Evolutionary conservation across 2,113 vertebrate species (phyloP).

Genomic region (Zapornia atra): DNA sequence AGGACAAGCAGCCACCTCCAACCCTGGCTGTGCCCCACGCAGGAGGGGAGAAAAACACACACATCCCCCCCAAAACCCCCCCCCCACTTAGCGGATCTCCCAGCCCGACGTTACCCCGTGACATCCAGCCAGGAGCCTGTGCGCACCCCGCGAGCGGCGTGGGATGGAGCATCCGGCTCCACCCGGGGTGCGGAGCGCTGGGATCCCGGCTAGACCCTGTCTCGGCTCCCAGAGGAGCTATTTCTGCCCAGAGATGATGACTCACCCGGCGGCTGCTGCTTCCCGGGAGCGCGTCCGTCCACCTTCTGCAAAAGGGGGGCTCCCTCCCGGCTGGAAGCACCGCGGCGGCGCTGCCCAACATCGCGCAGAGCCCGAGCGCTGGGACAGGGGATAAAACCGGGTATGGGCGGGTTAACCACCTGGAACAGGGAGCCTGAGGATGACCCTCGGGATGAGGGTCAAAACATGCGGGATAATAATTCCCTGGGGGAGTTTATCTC

Average conservation of each 20-base stretch:
- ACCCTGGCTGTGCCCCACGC: fast-evolving
- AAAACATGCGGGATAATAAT: no score
- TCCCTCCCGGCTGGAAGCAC: not conserved
- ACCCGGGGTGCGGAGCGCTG: not conserved
- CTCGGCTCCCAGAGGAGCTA: not conserved
- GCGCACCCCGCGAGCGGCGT: not conserved
- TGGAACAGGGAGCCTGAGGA: not conserved
- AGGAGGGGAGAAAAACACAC: not conserved
- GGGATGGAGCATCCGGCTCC: not conserved
- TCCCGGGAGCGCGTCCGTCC: not conserved
- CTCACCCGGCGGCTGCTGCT: not conserved
- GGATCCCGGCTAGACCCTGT: not conserved
- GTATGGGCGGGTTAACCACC: fast-evolving
- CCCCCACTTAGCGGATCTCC: not conserved
- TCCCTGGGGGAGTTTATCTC: not conserved
- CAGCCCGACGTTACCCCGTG: not conserved
- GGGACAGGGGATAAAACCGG: not conserved
- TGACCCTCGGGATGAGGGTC: no score
- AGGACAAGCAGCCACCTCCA: not conserved
- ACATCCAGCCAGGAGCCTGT: not conserved
- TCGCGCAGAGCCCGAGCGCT: not conserved
- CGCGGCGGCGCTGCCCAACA: not conserved
- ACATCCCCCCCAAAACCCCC: no score
- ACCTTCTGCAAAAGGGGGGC: not conserved
- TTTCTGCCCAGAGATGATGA: not conserved